Evolutionary conservation across 2,888 invertebrate genomes (phyloP), one percentile per base, ranked within the genome.

Genomic region (Hesperia comma): DNA sequence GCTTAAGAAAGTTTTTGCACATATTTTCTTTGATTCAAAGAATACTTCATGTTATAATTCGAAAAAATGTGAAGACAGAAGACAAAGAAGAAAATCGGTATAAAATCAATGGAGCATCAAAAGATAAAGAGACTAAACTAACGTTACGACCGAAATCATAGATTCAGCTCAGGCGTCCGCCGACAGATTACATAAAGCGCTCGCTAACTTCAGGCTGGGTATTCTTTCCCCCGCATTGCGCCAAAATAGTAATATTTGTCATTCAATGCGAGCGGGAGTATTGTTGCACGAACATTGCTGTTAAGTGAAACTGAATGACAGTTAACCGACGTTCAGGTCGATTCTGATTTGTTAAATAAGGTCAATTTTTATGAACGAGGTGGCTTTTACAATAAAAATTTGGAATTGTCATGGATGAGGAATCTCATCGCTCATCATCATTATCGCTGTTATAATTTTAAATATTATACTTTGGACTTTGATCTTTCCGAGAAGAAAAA

Each of bases 161-260:
- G 61, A 67, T 67, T 67, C 61, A 46, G 54, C 43, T 54, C 61
- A 49, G 56, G 54, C 58, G 58, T 37, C 33, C 43, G 51, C n/a
- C 51, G 32, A 66, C 53, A 55, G 54, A 67, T 67, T 61, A 67
- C 66, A 55, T 61, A 61, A 61, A 49, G 21, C 37, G 51, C 41
- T 46, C 54, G 17, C 17, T 14, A 19, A 54, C 54, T 51, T 51
- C 26, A 66, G 66, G 32, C 54, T 4, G 37, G 49, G 54, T 58
- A 46, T 67, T 54, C 61, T 67, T 61, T 54, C 54, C 53, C 19
- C 66, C 66, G 66, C 66, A 67, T 49, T 67, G 66, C 66, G 66
- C 60, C 53, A 67, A 53, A 66, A 55, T 37, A 19, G 56, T 46
- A 61, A 61, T 46, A 33, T 67, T 55, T 61, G 66, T 61, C 61